phyloP scores from a whole-genome alignment of 2,797 vertebrate genomes.

The Xerus rutilus region DNA sequence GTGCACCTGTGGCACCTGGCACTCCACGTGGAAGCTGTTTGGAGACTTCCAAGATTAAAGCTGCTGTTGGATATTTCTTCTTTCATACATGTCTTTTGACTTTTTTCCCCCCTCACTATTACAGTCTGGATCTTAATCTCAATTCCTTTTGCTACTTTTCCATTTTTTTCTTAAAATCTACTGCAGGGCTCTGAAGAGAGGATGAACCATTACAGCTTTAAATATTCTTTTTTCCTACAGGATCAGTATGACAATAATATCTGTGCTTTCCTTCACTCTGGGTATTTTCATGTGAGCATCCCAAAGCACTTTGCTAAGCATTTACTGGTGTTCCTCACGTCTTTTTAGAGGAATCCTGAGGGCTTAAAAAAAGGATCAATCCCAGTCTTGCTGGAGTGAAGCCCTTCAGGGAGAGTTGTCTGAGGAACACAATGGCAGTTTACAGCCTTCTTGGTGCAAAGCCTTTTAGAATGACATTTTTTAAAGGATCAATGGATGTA shows the following conservation, averaged over 20 bases:
- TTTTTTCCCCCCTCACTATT: slow-evolving; percentile 5
- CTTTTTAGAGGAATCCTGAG: neutral
- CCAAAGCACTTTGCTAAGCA: neutral
- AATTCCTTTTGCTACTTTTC: slow-evolving; percentile 56
- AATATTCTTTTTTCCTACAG: neutral
- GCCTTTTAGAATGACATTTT: neutral
- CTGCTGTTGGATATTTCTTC: slow-evolving; percentile 50
- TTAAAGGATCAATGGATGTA: neutral
- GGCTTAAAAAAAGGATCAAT: neutral
- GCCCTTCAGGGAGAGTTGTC: neutral
- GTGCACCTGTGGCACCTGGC: slow-evolving; percentile 24
- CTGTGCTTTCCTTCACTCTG: neutral
- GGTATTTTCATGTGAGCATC: neutral
- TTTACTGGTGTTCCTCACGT: neutral
- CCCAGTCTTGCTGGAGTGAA: neutral
- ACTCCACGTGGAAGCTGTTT: neutral
- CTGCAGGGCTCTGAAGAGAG: neutral
- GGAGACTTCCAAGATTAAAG: slow-evolving; percentile 75
- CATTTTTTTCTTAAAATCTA: neutral
- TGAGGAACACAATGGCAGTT: neutral
- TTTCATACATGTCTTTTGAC: slow-evolving; percentile 60
- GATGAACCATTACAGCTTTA: neutral
- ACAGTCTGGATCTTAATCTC: slow-evolving; percentile 40
- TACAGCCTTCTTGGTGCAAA: neutral
- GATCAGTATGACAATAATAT: neutral